Evolutionary conservation across 2,797 vertebrate species (phyloP).

Genomic region (Onychomys arenicola): DNA sequence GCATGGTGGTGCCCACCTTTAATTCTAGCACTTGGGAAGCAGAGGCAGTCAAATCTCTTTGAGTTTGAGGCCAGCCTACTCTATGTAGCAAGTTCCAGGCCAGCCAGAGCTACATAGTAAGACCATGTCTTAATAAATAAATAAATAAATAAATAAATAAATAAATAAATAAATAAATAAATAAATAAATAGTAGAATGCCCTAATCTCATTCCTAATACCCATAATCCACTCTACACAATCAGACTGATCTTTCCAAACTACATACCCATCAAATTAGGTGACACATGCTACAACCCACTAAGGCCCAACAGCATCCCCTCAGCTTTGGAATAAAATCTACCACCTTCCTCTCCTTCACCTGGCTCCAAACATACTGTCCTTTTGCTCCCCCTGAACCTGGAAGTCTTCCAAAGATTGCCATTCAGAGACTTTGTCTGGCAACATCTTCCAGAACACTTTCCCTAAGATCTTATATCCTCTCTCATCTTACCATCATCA

Average conservation of each 20-base stretch:
- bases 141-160: too few species aligned
- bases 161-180: neutral
- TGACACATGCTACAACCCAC: neutral
- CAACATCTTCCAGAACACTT: neutral
- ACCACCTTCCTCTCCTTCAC: neutral
- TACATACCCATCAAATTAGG: neutral
- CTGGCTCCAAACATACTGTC: neutral
- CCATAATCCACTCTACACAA: neutral
- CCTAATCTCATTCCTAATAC: neutral
- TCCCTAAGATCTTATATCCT: neutral
- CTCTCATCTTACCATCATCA: neutral
- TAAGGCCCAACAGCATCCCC: neutral
- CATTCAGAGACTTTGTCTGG: neutral
- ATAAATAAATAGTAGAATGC: neutral
- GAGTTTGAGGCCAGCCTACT: neutral
- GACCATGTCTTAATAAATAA: neutral
- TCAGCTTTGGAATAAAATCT: neutral
- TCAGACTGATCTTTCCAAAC: constrained; percentile 11
- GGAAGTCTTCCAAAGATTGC: neutral
- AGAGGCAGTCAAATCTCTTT: neutral
- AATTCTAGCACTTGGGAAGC: neutral
- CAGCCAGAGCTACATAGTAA: neutral
- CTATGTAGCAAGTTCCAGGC: neutral
- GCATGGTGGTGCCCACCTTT: neutral
- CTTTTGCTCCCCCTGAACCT: neutral